Base-by-base conservation (phyloP, 92 coral and sea anemone species). In the Zoanthus sansibaricus region DNA sequence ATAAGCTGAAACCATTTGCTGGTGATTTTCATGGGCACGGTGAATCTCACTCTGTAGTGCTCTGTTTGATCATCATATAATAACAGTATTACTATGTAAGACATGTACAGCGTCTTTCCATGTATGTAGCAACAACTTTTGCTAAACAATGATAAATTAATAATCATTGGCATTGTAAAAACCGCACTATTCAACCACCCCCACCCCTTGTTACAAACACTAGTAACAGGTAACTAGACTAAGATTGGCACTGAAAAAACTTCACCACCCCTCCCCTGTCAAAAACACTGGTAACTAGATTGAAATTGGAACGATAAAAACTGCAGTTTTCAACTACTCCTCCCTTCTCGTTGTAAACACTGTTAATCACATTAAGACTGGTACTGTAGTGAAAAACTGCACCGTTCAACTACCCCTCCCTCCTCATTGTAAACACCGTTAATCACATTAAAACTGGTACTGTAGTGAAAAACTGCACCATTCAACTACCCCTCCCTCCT, bases 41-140 rank as follows among this genome's bases (percentile, higher is more conserved):
- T 71, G 62, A 82, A 97, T 97, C 72, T 92, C 96, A 52, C 88
- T 89, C 62, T 93, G 98, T n/a, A 97, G 83, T 15, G 90, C 93
- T 72, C 98, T 96, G 82, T 61, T 5, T 33, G 12, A 31, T 69
- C 14, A 69, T 20, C 30, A 8, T 1, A 69, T 12, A 69, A 12
- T 4, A 67, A 67, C 11, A 12, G 37, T 1, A 20, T 6, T 62
- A 37, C 2, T 2, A 37, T 37, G 42, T 37, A 37, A 2, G 42
- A 37, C 4, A 2, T 37, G 4, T 37, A 37, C 42, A 37, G 42
- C 42, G 42, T 37, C 1, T 37, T 37, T 37, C 42, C 42, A 37
- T 37, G 42, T 37, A 37, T 37, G 42, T 37, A 37, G 42, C 42
- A 37, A 37, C 4, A 2, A 2, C 42, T 0, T 37, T 37, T 37